Conservation (phyloP, 2,888 invertebrate species). For the Epistrophella euchroma region DNA sequence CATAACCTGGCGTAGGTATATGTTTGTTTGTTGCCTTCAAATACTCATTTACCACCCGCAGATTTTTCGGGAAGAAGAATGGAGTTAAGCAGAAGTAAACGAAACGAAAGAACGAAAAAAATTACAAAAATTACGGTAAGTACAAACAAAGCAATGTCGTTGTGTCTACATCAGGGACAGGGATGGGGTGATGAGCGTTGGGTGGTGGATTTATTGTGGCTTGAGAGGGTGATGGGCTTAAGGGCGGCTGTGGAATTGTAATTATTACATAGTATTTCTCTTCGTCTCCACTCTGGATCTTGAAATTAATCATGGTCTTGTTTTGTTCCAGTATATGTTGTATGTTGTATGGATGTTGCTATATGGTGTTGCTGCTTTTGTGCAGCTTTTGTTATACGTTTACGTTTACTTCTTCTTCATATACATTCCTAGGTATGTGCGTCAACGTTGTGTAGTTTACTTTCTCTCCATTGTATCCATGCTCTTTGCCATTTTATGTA, state of each 20-base stretch:
- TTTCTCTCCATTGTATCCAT: constrained; percentile 55
- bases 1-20: constrained; percentile 67
- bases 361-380: constrained; percentile 40
- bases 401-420: constrained; percentile 19
- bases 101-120: constrained; percentile 28
- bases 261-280: constrained; percentile 76
- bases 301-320: constrained; percentile 72
- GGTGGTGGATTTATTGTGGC: constrained; percentile 6
- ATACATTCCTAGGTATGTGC: not conserved
- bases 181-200: not conserved
- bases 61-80: constrained; percentile 16
- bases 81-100: constrained; percentile 12
- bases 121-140: constrained; percentile 62
- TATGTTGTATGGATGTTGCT: constrained; percentile 47
- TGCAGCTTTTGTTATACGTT: constrained; percentile 58
- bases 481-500: constrained; percentile 71
- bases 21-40: constrained; percentile 34
- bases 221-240: constrained; percentile 15
- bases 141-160: constrained; percentile 66
- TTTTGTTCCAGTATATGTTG: constrained; percentile 55
- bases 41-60: constrained; percentile 57
- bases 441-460: constrained; percentile 45
- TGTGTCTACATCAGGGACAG: constrained; percentile 7
- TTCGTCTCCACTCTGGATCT: constrained; percentile 72
- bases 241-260: constrained; percentile 71